Base-by-base conservation (phyloP, 2,113 vertebrate genomes). In the Anser brachyrhynchus region DNA sequence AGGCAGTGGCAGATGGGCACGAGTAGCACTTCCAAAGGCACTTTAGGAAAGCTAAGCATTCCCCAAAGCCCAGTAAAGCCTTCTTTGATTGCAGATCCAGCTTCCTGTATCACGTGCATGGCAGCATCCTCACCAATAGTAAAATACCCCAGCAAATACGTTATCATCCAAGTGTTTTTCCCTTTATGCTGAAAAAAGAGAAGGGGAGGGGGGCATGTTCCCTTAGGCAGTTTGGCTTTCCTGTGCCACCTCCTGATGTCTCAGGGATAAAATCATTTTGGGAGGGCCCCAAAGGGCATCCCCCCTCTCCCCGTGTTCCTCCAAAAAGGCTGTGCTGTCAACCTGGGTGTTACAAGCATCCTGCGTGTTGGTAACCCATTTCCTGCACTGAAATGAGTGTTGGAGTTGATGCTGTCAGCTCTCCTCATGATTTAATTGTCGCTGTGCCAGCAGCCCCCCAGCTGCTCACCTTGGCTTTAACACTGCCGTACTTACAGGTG, bases 401-500 rank as follows among this genome's bases (percentile, higher is more conserved):
- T 65, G 67, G 65, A 58, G 44, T 51, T 7, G 10, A 23, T 54
- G 74, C 31, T 2, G 10, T 33, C 46, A 41, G 54, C 49, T 90
- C 58, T 29, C 75, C 71, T 92, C 67, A n/a, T 1, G 4, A 39
- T 86, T 88, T 22, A 39, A 78, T 94, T 67, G 31, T 62, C 71
- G 41, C 52, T 43, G 31, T 6, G 29, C 0, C 0, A 65, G 73
- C 87, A 95, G 69, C 59, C 11, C 44, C 41, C 82, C 91, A 87
- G 70, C 80, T 72, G 75, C 86, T 76, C 76, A 0, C 59, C 75
- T 29, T 29, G 46, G 78, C 54, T 70, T 21, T 4, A 72, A 25
- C 70, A 16, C 39, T 0, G 1, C 46, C 8, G 2, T 0, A 28
- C 67, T 86, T 23, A 7, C 3, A 28, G 37, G 80, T 29, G 8